phyloP scores from a whole-genome alignment of 2,888 invertebrate genomes.

The Acrocyrtus sp. region DNA sequence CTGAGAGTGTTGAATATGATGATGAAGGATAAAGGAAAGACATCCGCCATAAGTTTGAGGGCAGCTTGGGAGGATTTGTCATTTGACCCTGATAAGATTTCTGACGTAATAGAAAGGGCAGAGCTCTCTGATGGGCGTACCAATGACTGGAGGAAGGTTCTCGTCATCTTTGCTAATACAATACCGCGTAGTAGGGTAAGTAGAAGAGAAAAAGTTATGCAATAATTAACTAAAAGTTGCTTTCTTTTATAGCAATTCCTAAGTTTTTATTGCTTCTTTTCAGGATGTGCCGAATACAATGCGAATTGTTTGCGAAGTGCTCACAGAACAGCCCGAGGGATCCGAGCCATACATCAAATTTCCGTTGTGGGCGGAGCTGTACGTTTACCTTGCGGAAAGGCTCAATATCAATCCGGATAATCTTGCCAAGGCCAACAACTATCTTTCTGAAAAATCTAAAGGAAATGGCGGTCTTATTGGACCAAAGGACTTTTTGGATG shows the following conservation, averaged over 20 bases:
- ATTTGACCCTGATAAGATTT: slow-evolving; percentile 37
- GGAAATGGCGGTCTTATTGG: slow-evolving; percentile 49
- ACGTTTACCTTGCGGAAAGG: slow-evolving; percentile 46
- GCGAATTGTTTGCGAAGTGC: slow-evolving; percentile 55
- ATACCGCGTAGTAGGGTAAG: slow-evolving; percentile 47
- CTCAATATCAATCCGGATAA: slow-evolving; percentile 32
- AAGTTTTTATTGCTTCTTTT: too few species aligned
- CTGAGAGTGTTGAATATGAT: slow-evolving; percentile 26
- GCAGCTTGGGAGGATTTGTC: slow-evolving; percentile 51
- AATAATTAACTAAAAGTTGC: too few species aligned
- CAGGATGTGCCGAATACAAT: slow-evolving; percentile 54
- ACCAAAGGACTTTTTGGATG: slow-evolving; percentile 32
- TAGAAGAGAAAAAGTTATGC: too few species aligned
- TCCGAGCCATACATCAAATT: slow-evolving; percentile 53
- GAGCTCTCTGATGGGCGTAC: slow-evolving; percentile 29
- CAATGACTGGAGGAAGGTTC: slow-evolving; percentile 51
- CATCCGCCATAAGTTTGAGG: slow-evolving; percentile 21
- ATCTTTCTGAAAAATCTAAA: slow-evolving; percentile 23
- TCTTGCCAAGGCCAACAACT: slow-evolving; percentile 40
- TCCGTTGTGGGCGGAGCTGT: slow-evolving; percentile 45
- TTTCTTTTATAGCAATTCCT: too few species aligned
- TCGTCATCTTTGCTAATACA: slow-evolving; percentile 53
- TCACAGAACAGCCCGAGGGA: slow-evolving; percentile 58
- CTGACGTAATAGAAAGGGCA: slow-evolving; percentile 19
- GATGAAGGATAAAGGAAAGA: slow-evolving; percentile 20